phyloP scores from a whole-genome alignment of 2,888 invertebrate genomes.

The Drosophila melanosoma region DNA sequence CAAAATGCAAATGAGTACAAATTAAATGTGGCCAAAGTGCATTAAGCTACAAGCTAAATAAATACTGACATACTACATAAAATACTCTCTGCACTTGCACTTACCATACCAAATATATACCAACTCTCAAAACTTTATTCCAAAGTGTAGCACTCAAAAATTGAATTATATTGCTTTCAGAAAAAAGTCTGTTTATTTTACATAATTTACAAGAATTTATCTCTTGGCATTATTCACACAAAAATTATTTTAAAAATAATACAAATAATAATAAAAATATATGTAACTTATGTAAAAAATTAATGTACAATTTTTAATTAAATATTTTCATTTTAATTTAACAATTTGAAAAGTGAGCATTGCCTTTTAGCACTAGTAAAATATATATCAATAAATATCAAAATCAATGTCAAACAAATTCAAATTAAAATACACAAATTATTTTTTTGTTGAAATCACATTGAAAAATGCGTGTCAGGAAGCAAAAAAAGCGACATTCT shows the following conservation, averaged over 20 bases:
- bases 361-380: not conserved
- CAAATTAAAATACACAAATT: not conserved
- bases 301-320: not conserved
- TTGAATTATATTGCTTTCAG: not conserved
- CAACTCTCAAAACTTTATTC: not conserved
- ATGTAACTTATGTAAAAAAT: not conserved
- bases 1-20: slow-evolving; percentile 80
- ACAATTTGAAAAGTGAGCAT: not conserved
- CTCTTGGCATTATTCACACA: not conserved
- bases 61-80: not conserved
- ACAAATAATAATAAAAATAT: not conserved
- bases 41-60: slow-evolving; percentile 33
- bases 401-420: not conserved
- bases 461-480: slow-evolving; percentile 9
- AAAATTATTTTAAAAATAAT: not conserved
- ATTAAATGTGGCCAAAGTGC: slow-evolving; percentile 73
- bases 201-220: not conserved
- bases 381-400: not conserved
- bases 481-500: not conserved
- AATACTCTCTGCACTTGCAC: not conserved
- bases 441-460: not conserved
- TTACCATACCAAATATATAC: not conserved
- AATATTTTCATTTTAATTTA: not conserved
- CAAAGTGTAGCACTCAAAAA: not conserved
- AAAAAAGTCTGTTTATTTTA: not conserved